Percentiles rank a stretch among this genome's conserved stretches.
phyloP scores from a whole-genome alignment of 2,113 vertebrate species.

The Tragulus kanchil region DNA sequence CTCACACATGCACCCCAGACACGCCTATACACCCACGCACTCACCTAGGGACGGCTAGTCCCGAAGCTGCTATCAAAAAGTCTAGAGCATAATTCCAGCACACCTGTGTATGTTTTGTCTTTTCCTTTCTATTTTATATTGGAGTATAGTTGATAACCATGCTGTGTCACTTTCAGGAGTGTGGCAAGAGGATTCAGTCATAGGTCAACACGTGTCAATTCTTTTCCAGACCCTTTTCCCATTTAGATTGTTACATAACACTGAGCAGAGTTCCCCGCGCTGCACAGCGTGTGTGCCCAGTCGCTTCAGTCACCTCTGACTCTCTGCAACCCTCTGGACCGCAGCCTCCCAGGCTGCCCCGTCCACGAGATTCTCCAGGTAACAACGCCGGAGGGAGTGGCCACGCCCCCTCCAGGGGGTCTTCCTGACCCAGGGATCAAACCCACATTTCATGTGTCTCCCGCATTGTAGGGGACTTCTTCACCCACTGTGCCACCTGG shows the following conservation, averaged over 20 bases:
- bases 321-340: neutral
- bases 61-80: neutral
- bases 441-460: neutral
- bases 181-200: neutral
- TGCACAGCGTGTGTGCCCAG: rapidly evolving
- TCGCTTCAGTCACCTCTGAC: neutral
- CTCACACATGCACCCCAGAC: neutral
- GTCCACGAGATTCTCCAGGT: neutral
- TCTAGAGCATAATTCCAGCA: neutral
- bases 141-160: neutral
- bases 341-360: neutral
- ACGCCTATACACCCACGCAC: neutral
- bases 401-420: neutral
- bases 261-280: neutral
- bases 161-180: neutral
- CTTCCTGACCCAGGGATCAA: neutral
- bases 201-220: neutral
- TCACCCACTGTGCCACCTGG: neutral
- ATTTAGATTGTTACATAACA: neutral
- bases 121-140: neutral
- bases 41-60: neutral
- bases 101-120: rapidly evolving
- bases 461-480: neutral
- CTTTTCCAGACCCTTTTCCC: neutral
- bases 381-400: neutral